A percentile compares a stretch with the other conserved stretches of the same genome.
Conservation (phyloP, 2,888 invertebrate genomes). For the Melanchra persicariae region DNA sequence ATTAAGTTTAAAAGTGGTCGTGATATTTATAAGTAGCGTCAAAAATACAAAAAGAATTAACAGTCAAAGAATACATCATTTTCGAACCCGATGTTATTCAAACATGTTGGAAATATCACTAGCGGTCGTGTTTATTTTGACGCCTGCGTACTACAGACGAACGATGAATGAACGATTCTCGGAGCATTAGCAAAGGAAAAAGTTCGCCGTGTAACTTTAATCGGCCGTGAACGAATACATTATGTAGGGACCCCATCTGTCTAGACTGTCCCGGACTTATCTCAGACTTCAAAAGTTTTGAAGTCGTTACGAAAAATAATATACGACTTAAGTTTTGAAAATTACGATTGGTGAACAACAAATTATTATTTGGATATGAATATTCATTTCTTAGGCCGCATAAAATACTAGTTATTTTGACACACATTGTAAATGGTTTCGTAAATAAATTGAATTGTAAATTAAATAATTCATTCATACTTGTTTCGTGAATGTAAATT, state of each 20-base stretch:
- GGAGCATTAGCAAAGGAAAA: slow-evolving; percentile 57
- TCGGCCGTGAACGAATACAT: slow-evolving; percentile 44
- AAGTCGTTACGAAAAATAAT: slow-evolving; percentile 45
- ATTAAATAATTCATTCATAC: slow-evolving; percentile 29
- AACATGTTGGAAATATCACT: slow-evolving; percentile 51
- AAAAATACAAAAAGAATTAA: slow-evolving; percentile 22
- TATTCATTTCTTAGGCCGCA: slow-evolving; percentile 15
- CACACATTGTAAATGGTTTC: slow-evolving; percentile 30
- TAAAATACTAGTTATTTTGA: slow-evolving; percentile 35
- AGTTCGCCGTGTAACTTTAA: slow-evolving; percentile 47
- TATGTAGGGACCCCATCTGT: slow-evolving; percentile 48
- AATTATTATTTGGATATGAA: slow-evolving; percentile 36
- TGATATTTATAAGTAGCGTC: not conserved
- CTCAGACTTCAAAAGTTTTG: slow-evolving; percentile 50
- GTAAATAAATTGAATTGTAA: slow-evolving; percentile 33
- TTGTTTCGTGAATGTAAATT: slow-evolving; percentile 43
- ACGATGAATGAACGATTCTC: slow-evolving; percentile 58
- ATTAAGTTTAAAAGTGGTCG: not conserved
- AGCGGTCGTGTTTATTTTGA: slow-evolving; percentile 60
- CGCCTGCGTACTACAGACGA: slow-evolving; percentile 46
- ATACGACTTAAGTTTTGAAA: slow-evolving; percentile 35
- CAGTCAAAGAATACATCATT: slow-evolving; percentile 18
- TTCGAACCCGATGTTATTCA: slow-evolving; percentile 29
- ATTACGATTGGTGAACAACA: slow-evolving; percentile 34
- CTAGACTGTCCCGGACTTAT: slow-evolving; percentile 49